Evolutionary conservation across 2,888 invertebrate genomes (phyloP), one percentile per base, ranked within the genome.

Genomic region (Apamea crenata): DNA sequence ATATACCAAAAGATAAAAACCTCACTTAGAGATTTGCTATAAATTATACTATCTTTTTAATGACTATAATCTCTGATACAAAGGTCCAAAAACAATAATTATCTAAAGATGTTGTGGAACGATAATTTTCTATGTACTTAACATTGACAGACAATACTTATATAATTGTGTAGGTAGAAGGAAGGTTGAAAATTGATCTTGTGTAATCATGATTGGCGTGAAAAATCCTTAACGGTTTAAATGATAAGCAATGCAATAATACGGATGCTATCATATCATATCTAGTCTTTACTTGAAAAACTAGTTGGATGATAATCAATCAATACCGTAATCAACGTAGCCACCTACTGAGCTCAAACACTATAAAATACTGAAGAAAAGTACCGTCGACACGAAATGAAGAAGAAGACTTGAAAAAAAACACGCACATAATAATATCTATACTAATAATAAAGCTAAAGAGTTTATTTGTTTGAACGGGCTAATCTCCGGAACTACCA

Each of bases 1-100:
- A 90, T 94, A 94, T 93, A 93, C 80, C 47, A 77, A 74, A 7
- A 75, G 93, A 94, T 93, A 92, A 91, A 90, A 82, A 91, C 83
- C 84, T 78, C 85, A 71, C 82, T 82, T 75, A 84, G 71, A 86
- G 85, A 88, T 87, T 80, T 81, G 82, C 87, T 83, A 80, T 14
- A 63, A n/a, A n/a, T 68, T 18, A 75, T 74, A 81, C 79, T 82
- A 88, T 88, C 69, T 75, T 72, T 80, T 78, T 89, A 89, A 87
- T 63, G 29, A 63, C 61, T 32, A 92, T 92, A 89, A 91, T 90
- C 85, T 83, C 10, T 36, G 92, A 92, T 92, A 86, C 65, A 18
- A 74, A 8, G 61, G 56, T 72, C 73, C 79, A 78, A 87, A 88
- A 87, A 88, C 75, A 88, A 73, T 10, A 83, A 84, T 87, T 77